Base-by-base conservation (phyloP, 2,797 vertebrate genomes). In the Perodicticus potto region DNA sequence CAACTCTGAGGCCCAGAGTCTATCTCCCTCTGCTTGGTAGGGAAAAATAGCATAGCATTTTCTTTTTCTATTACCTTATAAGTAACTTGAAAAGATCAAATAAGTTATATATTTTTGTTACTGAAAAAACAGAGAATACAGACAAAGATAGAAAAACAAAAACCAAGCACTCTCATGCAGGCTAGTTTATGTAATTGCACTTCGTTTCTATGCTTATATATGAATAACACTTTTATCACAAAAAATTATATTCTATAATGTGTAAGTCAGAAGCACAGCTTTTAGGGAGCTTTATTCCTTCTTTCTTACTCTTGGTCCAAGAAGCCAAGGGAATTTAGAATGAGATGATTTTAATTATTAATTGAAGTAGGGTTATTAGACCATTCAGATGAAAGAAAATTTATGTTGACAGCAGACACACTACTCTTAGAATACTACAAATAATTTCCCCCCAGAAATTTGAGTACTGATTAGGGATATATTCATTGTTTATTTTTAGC, bases 301-400 rank as follows among this genome's bases (percentile, higher is more conserved):
- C 37, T 69, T 73, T 80, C 53, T 95, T 29, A 80, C 85, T 93
- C 96, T 95, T 93, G 73, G 34, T 83, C 22, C 91, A 61, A 91
- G 92, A 95, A 94, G 77, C 20, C 43, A 85, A 77, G 29, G 37
- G 57, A 81, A 92, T 96, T 97, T 97, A 87, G 95, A 95, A 95
- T 97, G 78, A 89, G n/a, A 95, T 34, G 43, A 95, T 87, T 89
- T 89, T 89, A 93, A 96, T 97, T 45, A 93, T 69, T 93, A 95
- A 74, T 96, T 93, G 91, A 95, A 91, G 40, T 89, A 70, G 22
- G 45, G n/a, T 87, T 95, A 89, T 94, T 89, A 61, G 40, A 85
- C 59, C 20, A 84, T 82, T 95, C 23, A 82, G 45, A 93, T 87
- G 76, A 55, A 92, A 91, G 88, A 95, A 95, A 95, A 85, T 96